phyloP scores from a whole-genome alignment of 2,888 invertebrate genomes.

The Odontocerum albicorne region DNA sequence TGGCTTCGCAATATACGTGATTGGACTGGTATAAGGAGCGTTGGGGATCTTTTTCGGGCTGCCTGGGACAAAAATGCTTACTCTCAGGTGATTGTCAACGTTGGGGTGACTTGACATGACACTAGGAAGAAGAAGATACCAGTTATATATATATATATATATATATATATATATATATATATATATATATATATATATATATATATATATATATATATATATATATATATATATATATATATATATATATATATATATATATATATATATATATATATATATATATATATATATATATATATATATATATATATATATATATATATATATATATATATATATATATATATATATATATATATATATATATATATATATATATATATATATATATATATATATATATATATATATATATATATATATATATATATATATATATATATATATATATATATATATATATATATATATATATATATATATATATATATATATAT shows the following conservation, averaged over 20 bases:
- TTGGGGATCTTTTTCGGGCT: no score
- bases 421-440: conserved; percentile 27
- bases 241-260: not conserved
- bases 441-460: conserved; percentile 28
- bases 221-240: not conserved
- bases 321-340: not conserved
- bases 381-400: not conserved
- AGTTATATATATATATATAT: not conserved
- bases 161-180: not conserved
- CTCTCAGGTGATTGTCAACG: no score
- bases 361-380: not conserved
- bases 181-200: not conserved
- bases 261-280: not conserved
- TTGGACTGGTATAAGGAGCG: no score
- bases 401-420: conserved; percentile 25
- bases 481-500: conserved; percentile 27
- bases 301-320: not conserved
- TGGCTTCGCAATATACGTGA: no score
- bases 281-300: not conserved
- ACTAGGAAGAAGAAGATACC: no score
- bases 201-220: not conserved
- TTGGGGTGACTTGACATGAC: no score
- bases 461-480: conserved; percentile 27
- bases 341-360: not conserved
- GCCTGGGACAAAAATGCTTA: no score